A percentile compares a stretch with the other conserved stretches of the same genome.
Conservation (phyloP, 2,113 vertebrate species). For the Bos indicus region DNA sequence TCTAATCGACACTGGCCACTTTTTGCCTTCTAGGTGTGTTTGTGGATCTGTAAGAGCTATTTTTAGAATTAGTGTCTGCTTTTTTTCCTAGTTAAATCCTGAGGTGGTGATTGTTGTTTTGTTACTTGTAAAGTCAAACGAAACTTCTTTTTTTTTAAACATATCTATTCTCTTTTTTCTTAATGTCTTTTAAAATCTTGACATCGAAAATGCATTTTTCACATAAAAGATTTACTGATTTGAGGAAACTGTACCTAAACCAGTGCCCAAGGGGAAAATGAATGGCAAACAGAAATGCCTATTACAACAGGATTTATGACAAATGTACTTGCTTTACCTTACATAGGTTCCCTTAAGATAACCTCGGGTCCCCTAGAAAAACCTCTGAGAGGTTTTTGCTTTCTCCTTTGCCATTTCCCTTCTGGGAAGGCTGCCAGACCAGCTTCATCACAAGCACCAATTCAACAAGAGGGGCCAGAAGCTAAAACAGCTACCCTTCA, state of each 20-base stretch:
- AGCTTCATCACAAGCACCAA: background rate
- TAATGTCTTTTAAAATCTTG: background rate
- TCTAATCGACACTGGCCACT: background rate
- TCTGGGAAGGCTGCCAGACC: background rate
- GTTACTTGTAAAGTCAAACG: background rate
- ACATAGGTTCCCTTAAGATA: background rate
- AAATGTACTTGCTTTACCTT: background rate
- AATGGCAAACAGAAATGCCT: background rate
- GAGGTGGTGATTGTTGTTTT: background rate
- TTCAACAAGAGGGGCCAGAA: background rate
- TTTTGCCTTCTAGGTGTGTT: background rate
- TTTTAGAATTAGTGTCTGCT: background rate
- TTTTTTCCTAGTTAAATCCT: background rate
- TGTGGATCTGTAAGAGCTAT: background rate
- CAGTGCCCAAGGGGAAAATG: background rate
- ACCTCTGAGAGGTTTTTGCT: background rate
- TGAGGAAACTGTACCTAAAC: background rate
- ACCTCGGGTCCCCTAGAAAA: background rate
- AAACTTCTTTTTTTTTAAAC: background rate
- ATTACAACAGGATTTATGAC: background rate
- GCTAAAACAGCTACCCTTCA: accelerated
- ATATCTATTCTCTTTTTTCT: background rate
- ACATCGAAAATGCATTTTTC: background rate
- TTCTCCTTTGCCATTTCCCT: background rate
- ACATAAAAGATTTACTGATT: background rate